Evolutionary conservation across 2,113 vertebrate genomes (phyloP), one percentile per base, ranked within the genome.

Genomic region (Trachemys scripta): DNA sequence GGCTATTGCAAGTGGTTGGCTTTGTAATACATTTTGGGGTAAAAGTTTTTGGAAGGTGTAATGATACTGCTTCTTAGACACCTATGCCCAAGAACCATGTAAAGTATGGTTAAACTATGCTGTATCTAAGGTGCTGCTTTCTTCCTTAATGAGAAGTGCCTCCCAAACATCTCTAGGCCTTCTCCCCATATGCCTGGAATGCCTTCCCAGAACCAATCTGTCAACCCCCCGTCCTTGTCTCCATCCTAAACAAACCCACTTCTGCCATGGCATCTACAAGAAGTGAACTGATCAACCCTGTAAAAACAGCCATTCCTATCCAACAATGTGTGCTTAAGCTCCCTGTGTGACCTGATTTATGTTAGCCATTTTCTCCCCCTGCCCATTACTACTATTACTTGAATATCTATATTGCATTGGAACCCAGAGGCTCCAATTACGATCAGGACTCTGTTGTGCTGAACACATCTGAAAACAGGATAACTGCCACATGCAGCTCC

Each of bases 351-450:
- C 25, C 57, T 88, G 86, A 38, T 51, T 85, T 50, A 88, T 93
- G 5, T n/a, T 88, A 24, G 83, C 75, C 47, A 78, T 31, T 54
- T 94, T 94, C 38, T 80, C 27, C 19, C 90, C 72, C 92, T 42
- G 84, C 8, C 65, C 35, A 20, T 72, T 38, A 89, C 79, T 76
- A 11, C 45, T 65, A 38, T n/a, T 17, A 79, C 90, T 90, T 65
- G 38, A 90, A 49, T 92, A 89, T 87, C 93, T 85, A 69, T 76
- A 1, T 89, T 93, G 65, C 16, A 95, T 80, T 69, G 80, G 94
- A 92, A 78, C 42, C n/a, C 38, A 85, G 54, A 19, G 89, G 51
- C 89, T 69, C 75, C 76, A 84, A 17, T 51, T 84, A 80, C 87
- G 76, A 92, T 87, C 47, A 27, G 25, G 6, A 45, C 25, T 78